phyloP scores from a whole-genome alignment of 1,140 invertebrate species.

The Atta colombica region DNA sequence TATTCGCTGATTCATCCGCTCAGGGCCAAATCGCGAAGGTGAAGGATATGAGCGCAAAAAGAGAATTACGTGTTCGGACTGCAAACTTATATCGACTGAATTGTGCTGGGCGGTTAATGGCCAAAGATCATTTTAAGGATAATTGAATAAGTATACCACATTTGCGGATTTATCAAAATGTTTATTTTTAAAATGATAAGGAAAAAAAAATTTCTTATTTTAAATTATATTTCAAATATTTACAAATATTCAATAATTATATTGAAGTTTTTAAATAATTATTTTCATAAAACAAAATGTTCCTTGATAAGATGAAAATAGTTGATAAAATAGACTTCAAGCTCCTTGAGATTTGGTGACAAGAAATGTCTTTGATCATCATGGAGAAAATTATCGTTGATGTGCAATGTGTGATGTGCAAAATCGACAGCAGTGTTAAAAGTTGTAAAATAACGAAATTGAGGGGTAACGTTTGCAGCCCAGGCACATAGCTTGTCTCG shows the following conservation, averaged over 20 bases:
- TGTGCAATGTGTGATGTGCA: constrained; percentile 6
- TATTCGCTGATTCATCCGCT: constrained; percentile 74
- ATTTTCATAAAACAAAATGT: background rate
- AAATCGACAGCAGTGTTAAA: constrained; percentile 42
- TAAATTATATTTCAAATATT: background rate
- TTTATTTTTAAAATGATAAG: background rate
- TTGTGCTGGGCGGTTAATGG: constrained; percentile 10
- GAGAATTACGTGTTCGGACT: constrained; percentile 66
- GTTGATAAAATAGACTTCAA: constrained; percentile 5
- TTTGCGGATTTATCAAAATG: background rate
- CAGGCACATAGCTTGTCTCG: constrained; percentile 49
- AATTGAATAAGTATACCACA: background rate
- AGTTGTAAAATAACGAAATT: constrained; percentile 47
- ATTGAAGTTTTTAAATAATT: background rate
- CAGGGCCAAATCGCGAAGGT: constrained; percentile 47
- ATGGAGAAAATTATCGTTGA: constrained; percentile 32
- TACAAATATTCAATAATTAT: background rate
- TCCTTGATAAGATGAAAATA: constrained; percentile 5
- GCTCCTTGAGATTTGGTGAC: background rate
- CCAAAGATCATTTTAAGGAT: background rate
- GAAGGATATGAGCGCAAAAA: constrained; percentile 62
- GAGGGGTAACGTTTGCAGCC: constrained; percentile 37
- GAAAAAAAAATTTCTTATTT: background rate
- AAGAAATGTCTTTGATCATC: constrained; percentile 43
- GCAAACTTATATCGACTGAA: constrained; percentile 26